These are phyloP conservation scores for Elachura formosa DNA, from an alignment of 2,113 vertebrate genomes.

Conservation along the genomic window DNA sequence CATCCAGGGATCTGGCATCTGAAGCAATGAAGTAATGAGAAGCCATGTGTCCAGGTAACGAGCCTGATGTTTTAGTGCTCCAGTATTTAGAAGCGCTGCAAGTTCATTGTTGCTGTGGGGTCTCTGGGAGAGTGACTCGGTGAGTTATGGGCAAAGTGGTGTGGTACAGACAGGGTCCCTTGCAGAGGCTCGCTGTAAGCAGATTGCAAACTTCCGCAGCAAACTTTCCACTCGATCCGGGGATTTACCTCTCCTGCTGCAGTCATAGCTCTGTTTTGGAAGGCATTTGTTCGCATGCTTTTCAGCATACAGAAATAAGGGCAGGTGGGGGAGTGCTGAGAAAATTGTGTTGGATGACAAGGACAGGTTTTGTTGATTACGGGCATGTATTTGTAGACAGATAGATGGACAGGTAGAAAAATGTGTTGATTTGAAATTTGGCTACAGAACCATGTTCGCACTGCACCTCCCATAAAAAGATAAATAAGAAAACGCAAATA, in stretches of 20 bases:
- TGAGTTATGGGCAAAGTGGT: constrained; percentile 49
- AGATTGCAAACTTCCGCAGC: not conserved
- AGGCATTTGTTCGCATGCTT: not conserved
- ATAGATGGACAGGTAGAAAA: not conserved
- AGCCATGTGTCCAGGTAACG: constrained; percentile 59
- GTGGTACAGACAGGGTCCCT: not conserved
- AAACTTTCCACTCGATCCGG: not conserved
- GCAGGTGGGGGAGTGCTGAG: not conserved
- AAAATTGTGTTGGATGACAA: not conserved
- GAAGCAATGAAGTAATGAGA: constrained; percentile 45
- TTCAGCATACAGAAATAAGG: not conserved
- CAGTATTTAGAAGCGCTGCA: not conserved
- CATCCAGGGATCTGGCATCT: constrained; percentile 34
- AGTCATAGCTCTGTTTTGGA: not conserved
- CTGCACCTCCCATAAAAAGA: not conserved
- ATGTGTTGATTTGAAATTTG: not conserved
- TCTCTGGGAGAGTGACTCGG: constrained; percentile 43
- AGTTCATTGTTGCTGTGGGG: constrained; percentile 25
- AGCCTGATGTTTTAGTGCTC: constrained; percentile 24
- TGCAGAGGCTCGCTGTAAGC: not conserved
- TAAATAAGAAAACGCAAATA: not conserved
- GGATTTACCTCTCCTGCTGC: not conserved
- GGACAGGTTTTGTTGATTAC: not conserved
- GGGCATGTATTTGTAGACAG: not conserved
- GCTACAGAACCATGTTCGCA: not conserved